Evolutionary conservation across 2,888 invertebrate genomes (phyloP).

Genomic region (Incurvaria masculella): DNA sequence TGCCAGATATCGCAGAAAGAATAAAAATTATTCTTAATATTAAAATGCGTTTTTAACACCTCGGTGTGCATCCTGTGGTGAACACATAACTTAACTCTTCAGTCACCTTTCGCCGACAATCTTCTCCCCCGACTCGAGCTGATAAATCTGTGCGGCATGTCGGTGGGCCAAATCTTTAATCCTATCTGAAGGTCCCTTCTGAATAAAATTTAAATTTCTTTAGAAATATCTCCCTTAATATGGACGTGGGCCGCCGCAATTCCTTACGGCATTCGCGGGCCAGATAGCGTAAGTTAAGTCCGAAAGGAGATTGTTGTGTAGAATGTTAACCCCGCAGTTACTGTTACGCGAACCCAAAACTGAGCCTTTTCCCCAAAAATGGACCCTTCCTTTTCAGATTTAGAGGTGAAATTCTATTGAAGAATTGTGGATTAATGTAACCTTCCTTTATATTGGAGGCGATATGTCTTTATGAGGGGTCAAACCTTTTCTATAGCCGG

Average conservation of each 20-base stretch:
- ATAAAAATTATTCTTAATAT: too few relatives aligned
- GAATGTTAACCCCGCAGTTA: slow-evolving; percentile 46
- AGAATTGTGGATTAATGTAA: slow-evolving; percentile 40
- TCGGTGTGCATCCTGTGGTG: too few relatives aligned
- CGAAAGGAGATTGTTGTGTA: slow-evolving; percentile 56
- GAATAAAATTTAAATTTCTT: slow-evolving; percentile 57
- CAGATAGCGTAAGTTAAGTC: slow-evolving; percentile 58
- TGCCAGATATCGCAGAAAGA: too few relatives aligned
- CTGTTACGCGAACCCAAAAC: slow-evolving; percentile 49
- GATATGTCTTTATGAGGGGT: slow-evolving; percentile 59
- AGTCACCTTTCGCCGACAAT: too few relatives aligned
- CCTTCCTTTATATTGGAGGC: slow-evolving; percentile 58
- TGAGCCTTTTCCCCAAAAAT: slow-evolving; percentile 24
- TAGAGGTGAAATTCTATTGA: slow-evolving; percentile 29
- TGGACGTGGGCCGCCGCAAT: slow-evolving; percentile 56
- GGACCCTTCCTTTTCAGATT: slow-evolving; percentile 28
- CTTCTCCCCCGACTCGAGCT: too few relatives aligned
- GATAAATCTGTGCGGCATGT: not conserved
- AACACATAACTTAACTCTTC: too few relatives aligned
- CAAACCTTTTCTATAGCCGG: slow-evolving; percentile 54
- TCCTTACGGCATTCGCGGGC: slow-evolving; percentile 50
- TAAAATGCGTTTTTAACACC: too few relatives aligned
- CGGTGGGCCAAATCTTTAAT: slow-evolving; percentile 50
- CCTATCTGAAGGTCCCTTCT: slow-evolving; percentile 55
- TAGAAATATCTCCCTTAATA: slow-evolving; percentile 58